Evolutionary conservation across 2,888 invertebrate species (phyloP), one percentile per base, ranked within the genome.

Genomic region (Nezara viridula): DNA sequence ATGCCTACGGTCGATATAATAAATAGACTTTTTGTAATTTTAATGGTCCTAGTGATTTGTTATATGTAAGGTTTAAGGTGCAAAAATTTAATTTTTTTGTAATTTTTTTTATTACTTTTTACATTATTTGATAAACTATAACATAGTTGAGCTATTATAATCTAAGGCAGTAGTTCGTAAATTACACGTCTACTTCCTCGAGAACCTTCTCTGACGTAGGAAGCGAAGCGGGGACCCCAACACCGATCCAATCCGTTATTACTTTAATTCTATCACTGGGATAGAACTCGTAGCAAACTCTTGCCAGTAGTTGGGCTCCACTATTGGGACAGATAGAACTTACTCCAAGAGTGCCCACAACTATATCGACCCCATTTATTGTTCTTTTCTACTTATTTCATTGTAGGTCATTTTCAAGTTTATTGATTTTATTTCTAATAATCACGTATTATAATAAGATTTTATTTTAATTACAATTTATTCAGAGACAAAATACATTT

Each of bases 251-350:
- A 73, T 73, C 32, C 19, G 66, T 32, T 73, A 73, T 73, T 73
- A 73, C 66, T 73, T 73, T 73, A 73, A 73, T 37, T 73, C 21
- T 37, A 37, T 73, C 37, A 6, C 66, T 19, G 66, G 37, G 66
- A 73, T 73, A 32, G 66, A 73, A 73, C 66, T 73, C 32, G 7
- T 32, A 32, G 66, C 32, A 73, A 73, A 73, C 66, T 73, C 66
- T 19, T 32, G 19, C 7, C 19, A 37, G 16, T 32, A 73, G 32
- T 37, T 37, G 66, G 66, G 21, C 32, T 19, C 37, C 6, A 37
- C 66, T 19, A 19, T 73, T 37, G 14, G 16, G 19, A 0, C 0
- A 32, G 66, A 32, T 32, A 66, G 32, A 66, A 66, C 66, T 60
- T 27, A 5, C 14, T 24, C 2, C 4, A 66, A 66, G 32, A 66